Conservation (phyloP, 2,113 vertebrate genomes). For the Rafetus swinhoei region DNA sequence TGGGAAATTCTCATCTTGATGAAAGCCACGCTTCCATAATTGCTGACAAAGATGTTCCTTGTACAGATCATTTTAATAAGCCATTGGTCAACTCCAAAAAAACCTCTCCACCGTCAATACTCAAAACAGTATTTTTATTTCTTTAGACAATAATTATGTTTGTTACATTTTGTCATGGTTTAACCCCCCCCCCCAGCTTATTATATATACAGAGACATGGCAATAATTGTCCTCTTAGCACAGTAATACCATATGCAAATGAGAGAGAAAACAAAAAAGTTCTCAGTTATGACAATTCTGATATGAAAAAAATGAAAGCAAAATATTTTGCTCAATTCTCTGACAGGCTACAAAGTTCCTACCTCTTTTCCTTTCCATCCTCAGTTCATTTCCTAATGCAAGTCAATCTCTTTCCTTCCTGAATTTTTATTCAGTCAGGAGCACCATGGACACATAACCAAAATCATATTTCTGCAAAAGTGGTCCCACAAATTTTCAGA, state of each 20-base stretch:
- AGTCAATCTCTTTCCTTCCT: fast-evolving
- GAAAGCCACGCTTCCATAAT: neutral
- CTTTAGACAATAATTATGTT: neutral
- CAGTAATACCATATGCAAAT: neutral
- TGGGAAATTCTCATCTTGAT: neutral
- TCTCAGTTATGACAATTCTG: neutral
- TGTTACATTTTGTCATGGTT: neutral
- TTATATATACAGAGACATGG: neutral
- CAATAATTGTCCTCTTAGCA: neutral
- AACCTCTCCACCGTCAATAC: neutral
- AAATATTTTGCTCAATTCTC: neutral
- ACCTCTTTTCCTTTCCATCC: neutral
- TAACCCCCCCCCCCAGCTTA: neutral
- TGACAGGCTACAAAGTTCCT: neutral
- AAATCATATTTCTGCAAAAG: neutral
- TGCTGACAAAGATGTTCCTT: neutral
- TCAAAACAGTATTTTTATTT: neutral
- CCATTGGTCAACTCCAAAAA: neutral
- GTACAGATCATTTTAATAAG: neutral
- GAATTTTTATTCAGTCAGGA: neutral
- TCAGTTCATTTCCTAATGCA: neutral
- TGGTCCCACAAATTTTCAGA: neutral
- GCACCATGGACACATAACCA: neutral
- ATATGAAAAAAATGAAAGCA: neutral
- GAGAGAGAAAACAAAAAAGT: neutral